Base-by-base conservation (phyloP, 2,888 invertebrate genomes). In the Hemicrepidius hirtus region DNA sequence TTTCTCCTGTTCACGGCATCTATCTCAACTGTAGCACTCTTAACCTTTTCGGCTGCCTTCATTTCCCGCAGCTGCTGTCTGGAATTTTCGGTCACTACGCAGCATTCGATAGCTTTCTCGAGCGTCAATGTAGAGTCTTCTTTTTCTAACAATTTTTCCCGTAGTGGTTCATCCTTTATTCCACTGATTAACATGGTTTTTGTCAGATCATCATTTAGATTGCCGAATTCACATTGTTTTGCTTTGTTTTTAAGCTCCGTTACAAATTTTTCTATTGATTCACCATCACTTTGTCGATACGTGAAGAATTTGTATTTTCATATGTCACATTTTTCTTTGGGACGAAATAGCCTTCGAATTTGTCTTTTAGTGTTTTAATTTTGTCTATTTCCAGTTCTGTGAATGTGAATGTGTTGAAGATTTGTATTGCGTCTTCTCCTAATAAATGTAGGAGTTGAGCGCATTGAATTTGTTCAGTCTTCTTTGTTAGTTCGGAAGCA, bases 391-490 rank as follows among this genome's bases (percentile, higher is more conserved):
- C 28, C 6, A 6, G 4, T 20, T 70, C 72, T 21, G 50, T 13
- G 12, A 76, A 71, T 1, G 44, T 59, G 59, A 79, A 80, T 3
- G 79, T 77, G 12, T 55, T 73, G 49, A 75, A 78, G 37, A 80
- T 75, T 70, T 75, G 73, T n/a, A 77, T 75, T 0, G 71, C 76
- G 46, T 77, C 77, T 24, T 79, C 77, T 0, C 78, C 77, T 7
- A 79, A 74, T 16, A 75, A 75, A 50, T 78, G 77, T 9, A 79
- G 72, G 12, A 79, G 44, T 57, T 77, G 77, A 3, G 78, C 76
- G 59, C 77, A 77, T 46, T 79, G 76, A 32, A 65, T 75, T 12
- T 70, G 67, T 40, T 76, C 76, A n/a, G n/a, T n/a, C n/a, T n/a
- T n/a, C 1, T 72, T 35, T 55, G 78, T 77, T n/a, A 74, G 10